These are phyloP conservation scores for Anisognathus igniventris DNA, from an alignment of 2,797 vertebrate species.

Conservation along the genomic window DNA sequence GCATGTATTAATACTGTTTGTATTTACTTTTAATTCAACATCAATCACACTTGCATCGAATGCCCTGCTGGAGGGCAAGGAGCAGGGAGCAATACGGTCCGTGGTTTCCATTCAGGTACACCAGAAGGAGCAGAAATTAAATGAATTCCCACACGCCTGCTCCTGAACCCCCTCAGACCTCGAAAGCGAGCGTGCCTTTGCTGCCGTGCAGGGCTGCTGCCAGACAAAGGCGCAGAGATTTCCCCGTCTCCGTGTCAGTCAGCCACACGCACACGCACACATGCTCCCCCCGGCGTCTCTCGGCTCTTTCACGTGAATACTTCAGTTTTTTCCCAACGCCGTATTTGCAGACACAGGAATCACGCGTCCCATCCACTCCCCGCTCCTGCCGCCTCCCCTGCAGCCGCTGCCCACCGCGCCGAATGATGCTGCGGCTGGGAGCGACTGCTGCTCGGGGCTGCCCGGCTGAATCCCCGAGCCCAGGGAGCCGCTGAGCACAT, in stretches of 20 bases:
- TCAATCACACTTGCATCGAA: background rate
- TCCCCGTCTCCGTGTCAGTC: background rate
- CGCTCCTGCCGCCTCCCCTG: background rate
- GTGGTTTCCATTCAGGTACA: background rate
- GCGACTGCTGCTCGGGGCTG: background rate
- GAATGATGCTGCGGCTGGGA: too few species aligned
- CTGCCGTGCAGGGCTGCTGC: background rate
- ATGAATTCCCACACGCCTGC: background rate
- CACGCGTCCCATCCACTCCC: background rate
- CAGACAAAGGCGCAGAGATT: constrained; percentile 49
- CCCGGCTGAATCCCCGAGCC: background rate
- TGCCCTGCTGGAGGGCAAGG: background rate
- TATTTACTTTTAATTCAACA: background rate
- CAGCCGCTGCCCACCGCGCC: background rate
- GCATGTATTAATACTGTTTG: background rate
- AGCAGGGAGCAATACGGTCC: background rate
- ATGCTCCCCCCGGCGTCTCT: background rate
- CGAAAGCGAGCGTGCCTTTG: background rate
- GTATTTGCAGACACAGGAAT: background rate
- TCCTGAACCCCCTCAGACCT: background rate
- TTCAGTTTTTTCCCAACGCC: background rate
- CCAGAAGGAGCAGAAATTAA: background rate
- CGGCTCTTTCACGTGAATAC: background rate
- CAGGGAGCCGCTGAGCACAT: background rate
- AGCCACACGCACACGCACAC: background rate